These are phyloP conservation scores for Arizona elegans DNA, from an alignment of 2,113 vertebrate genomes.

Conservation along the genomic window DNA sequence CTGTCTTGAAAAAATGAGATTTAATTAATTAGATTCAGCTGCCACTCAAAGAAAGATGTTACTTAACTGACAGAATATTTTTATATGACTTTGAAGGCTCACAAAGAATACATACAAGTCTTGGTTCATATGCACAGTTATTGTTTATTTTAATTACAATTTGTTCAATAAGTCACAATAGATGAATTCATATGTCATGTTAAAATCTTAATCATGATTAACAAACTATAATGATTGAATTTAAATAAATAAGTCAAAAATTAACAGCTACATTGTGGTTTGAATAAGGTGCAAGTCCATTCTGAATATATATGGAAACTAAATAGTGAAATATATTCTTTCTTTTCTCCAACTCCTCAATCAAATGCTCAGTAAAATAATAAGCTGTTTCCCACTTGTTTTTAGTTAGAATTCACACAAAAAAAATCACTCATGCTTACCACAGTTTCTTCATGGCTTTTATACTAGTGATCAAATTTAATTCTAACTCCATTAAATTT, in stretches of 20 bases:
- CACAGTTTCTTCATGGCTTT: not conserved
- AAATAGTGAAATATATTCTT: not conserved
- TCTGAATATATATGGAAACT: not conserved
- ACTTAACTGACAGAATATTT: not conserved
- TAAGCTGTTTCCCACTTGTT: not conserved
- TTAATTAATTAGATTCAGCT: not conserved
- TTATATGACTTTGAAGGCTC: not conserved
- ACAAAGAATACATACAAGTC: not conserved
- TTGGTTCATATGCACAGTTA: not conserved
- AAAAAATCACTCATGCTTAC: not conserved
- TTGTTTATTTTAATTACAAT: not conserved
- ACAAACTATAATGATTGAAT: not conserved
- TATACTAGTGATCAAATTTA: not conserved
- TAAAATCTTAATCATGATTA: not conserved
- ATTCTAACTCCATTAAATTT: not conserved
- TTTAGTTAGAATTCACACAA: not conserved
- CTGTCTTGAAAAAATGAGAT: not conserved
- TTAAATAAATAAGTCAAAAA: not conserved
- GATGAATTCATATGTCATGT: not conserved
- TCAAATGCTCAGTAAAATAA: not conserved
- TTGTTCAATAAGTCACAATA: not conserved
- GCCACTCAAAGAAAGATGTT: not conserved
- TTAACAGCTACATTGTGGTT: not conserved
- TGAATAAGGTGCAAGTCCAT: not conserved
- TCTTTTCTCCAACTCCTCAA: not conserved